Percentiles rank a stretch among this genome's conserved stretches.
Evolutionary conservation across 2,888 invertebrate species (phyloP).

Genomic region (Meganola albula): DNA sequence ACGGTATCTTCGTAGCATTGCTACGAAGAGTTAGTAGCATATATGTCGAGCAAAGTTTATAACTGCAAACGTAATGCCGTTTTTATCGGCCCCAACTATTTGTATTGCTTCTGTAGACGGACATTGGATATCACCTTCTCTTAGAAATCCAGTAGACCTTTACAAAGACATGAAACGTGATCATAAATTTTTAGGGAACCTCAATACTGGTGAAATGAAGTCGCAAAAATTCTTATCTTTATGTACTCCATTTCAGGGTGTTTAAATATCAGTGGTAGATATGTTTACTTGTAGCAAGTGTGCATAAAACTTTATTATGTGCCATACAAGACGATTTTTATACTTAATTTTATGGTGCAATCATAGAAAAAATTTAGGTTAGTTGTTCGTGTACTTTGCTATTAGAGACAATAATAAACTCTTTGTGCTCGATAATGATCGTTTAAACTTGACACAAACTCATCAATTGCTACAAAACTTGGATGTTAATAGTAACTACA

Average conservation of each 20-base stretch:
- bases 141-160: constrained; percentile 38
- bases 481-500: too few species aligned
- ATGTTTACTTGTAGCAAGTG: too few species aligned
- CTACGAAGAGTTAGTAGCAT: constrained; percentile 20
- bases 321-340: too few species aligned
- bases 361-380: too few species aligned
- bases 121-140: constrained; percentile 37
- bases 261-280: constrained; percentile 38
- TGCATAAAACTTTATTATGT: too few species aligned
- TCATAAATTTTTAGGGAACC: constrained; percentile 53
- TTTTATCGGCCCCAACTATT: constrained; percentile 21
- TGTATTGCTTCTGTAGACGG: constrained; percentile 31
- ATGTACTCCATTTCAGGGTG: constrained; percentile 54
- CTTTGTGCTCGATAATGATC: too few species aligned
- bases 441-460: too few species aligned
- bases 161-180: constrained; percentile 49
- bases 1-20: constrained; percentile 3
- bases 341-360: too few species aligned
- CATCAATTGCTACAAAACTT: too few species aligned
- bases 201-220: constrained; percentile 43
- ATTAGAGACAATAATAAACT: too few species aligned
- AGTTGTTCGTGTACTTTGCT: too few species aligned
- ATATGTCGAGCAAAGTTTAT: constrained; percentile 14
- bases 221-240: constrained; percentile 58
- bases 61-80: too few species aligned